phyloP scores from a whole-genome alignment of 2,113 vertebrate genomes.

The Alexandromys fortis region DNA sequence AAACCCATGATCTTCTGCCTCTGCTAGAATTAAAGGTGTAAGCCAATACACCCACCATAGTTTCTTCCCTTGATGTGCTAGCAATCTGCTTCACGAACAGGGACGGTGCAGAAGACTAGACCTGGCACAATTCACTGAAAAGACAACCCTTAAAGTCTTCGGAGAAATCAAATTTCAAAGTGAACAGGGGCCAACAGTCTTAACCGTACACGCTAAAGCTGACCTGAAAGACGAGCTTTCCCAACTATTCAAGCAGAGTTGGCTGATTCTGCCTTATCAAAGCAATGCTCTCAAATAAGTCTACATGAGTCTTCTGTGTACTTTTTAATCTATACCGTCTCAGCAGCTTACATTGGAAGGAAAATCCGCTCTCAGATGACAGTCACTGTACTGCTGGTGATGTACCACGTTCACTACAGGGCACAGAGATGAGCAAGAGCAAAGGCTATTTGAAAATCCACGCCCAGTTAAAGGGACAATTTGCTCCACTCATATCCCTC shows the following conservation, averaged over 20 bases:
- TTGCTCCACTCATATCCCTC: constrained; percentile 41
- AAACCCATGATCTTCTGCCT: neutral
- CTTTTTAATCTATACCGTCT: neutral
- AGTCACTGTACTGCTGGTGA: neutral
- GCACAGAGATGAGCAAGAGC: neutral
- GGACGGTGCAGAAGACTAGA: neutral
- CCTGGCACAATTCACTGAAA: neutral
- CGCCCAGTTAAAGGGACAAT: constrained; percentile 28
- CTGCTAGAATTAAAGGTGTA: neutral
- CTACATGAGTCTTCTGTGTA: neutral
- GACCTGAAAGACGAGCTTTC: constrained; percentile 11
- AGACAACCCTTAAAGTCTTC: constrained; percentile 18
- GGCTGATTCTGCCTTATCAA: neutral
- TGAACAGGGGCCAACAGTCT: neutral
- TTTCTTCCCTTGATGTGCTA: neutral
- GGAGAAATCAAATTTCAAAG: constrained; percentile 34
- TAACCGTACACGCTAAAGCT: neutral
- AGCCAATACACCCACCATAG: neutral
- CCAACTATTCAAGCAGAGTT: neutral
- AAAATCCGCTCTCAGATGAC: constrained; percentile 1
- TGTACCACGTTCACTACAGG: neutral
- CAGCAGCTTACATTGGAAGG: neutral
- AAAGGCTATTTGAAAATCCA: constrained; percentile 43
- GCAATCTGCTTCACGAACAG: neutral
- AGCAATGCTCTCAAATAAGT: constrained; percentile 11